Evolutionary conservation across 2,888 invertebrate genomes (phyloP), one percentile per base, ranked within the genome.

Genomic region (Patella depressa): DNA sequence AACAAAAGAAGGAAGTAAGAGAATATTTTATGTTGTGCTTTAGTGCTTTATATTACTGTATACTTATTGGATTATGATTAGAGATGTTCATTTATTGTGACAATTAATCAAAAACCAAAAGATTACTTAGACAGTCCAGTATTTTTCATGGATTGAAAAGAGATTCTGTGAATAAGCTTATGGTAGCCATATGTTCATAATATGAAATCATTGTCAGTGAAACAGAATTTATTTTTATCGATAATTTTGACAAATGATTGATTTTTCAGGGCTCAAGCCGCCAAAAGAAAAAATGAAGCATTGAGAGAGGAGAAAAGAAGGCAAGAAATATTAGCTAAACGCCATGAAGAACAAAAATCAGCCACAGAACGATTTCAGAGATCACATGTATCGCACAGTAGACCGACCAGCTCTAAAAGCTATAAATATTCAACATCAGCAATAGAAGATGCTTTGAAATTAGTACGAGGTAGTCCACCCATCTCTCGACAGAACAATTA

Each of bases 351-450:
- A 80, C 89, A 89, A 72, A 84, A 86, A 71, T 86, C 87, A 71
- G 91, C 90, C 2, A 91, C 91, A 59, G 89, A 90, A 80, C 87
- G 85, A 75, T 91, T 87, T 79, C 91, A 91, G 80, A 76, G 90
- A 72, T 84, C 83, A 19, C 85, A 87, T 73, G 76, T 88, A 54
- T 82, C 84, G 11, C 79, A 79, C 29, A 85, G 85, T 80, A 77
- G 83, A 29, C 77, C 81, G 29, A 79, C 80, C 53, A 78, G 81
- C 59, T 76, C 76, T 24, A 77, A n/a, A 81, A 81, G 72, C 78
- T 82, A 80, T 81, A 84, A 59, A 82, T 82, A 69, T 71, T 78
- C 54, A 72, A 78, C 17, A 55, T 77, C 74, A 14, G 54, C 81
- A 53, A 76, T 89, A n/a, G 89, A 89, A 7, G 88, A 89, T 69